These are phyloP conservation scores for Phania funesta DNA, from an alignment of 2,888 invertebrate species.

Conservation along the genomic window DNA sequence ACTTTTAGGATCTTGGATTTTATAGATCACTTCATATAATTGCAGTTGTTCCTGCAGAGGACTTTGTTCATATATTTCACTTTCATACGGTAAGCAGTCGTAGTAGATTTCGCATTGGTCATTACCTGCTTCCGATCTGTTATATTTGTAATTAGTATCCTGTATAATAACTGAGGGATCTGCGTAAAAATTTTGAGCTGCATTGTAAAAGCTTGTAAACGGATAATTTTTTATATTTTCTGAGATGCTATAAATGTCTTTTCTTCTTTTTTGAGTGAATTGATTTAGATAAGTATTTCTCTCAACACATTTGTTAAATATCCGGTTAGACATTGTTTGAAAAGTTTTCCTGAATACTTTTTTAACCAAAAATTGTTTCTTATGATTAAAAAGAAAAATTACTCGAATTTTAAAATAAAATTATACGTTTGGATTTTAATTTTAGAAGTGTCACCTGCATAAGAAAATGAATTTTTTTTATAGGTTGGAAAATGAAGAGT, in stretches of 20 bases:
- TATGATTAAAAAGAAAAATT: too few relatives aligned
- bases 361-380: too few relatives aligned
- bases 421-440: too few relatives aligned
- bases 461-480: too few relatives aligned
- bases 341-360: too few relatives aligned
- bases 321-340: too few relatives aligned
- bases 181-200: neutral
- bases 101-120: constrained; percentile 13
- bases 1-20: constrained; percentile 22
- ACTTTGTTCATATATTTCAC: neutral
- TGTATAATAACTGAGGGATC: neutral
- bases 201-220: neutral
- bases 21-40: constrained; percentile 26
- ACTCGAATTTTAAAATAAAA: too few relatives aligned
- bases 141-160: neutral
- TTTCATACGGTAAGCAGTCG: constrained; percentile 16
- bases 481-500: too few relatives aligned
- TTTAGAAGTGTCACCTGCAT: too few relatives aligned
- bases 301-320: too few relatives aligned
- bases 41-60: neutral
- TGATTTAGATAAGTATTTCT: too few relatives aligned
- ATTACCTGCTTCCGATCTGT: neutral
- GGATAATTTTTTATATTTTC: neutral
- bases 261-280: neutral
- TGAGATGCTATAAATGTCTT: too few relatives aligned